Conservation (phyloP, 2,888 invertebrate species). For the Tipula unca region DNA sequence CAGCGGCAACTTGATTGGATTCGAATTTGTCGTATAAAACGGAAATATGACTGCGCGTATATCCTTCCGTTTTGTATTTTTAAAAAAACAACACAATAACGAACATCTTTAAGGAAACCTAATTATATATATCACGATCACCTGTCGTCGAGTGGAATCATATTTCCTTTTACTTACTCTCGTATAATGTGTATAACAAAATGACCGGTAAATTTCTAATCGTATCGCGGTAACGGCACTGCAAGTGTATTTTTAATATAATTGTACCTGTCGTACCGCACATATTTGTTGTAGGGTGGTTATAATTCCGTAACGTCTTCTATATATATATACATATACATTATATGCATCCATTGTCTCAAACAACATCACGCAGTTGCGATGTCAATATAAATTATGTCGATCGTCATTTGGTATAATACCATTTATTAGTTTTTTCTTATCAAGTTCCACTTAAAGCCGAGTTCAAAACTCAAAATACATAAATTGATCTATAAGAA, state of each 20-base stretch:
- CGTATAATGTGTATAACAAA: background rate
- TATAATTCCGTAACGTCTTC: background rate
- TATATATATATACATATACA: background rate
- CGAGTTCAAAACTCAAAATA: background rate
- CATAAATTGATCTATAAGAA: background rate
- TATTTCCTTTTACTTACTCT: background rate
- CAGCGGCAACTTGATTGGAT: background rate
- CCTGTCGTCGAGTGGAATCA: background rate
- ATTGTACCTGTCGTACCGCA: background rate
- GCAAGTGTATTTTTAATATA: background rate
- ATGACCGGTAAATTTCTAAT: conserved; percentile 10
- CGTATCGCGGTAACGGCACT: background rate
- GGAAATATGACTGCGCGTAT: background rate
- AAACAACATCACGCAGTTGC: background rate
- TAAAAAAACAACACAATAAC: background rate
- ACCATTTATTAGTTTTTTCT: background rate
- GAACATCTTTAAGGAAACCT: background rate
- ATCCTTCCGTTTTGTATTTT: background rate
- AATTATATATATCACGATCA: background rate
- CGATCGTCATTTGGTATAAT: background rate
- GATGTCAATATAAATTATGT: background rate
- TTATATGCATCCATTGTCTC: background rate
- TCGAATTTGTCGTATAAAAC: background rate
- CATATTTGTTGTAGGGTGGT: background rate
- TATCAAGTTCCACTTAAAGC: background rate